phyloP scores from a whole-genome alignment of 2,888 invertebrate species.

The Epinotia demarniana region DNA sequence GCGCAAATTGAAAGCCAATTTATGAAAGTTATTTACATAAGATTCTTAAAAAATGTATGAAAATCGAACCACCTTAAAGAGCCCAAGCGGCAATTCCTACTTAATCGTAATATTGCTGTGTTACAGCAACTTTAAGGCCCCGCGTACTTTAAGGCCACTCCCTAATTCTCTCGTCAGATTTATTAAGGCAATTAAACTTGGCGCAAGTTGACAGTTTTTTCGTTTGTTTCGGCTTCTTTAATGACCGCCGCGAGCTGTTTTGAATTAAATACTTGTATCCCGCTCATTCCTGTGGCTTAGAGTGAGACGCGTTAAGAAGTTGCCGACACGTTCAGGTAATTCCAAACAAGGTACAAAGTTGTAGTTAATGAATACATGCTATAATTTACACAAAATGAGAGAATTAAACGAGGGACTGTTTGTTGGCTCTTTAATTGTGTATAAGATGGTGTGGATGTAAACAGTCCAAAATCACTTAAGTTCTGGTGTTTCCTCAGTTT shows the following conservation, averaged over 20 bases:
- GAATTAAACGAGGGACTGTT: background rate
- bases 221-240: slow-evolving; percentile 77
- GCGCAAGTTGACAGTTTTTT: slow-evolving; percentile 80
- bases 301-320: slow-evolving; percentile 25
- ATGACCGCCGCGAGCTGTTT: slow-evolving; percentile 68
- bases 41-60: too few relatives aligned
- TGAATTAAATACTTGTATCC: slow-evolving; percentile 59
- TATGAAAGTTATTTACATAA: too few relatives aligned
- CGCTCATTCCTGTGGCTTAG: slow-evolving; percentile 14
- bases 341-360: slow-evolving; percentile 29
- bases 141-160: slow-evolving; percentile 57
- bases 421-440: background rate
- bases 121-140: too few relatives aligned
- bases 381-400: slow-evolving; percentile 13
- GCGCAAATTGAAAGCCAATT: too few relatives aligned
- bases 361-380: slow-evolving; percentile 23
- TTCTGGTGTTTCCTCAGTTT: too few relatives aligned
- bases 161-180: slow-evolving; percentile 64
- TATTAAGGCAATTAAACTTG: slow-evolving; percentile 83
- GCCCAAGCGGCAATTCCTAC: background rate
- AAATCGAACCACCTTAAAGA: too few relatives aligned
- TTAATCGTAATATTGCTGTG: background rate
- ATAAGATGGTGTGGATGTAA: background rate
- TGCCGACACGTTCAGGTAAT: slow-evolving; percentile 39
- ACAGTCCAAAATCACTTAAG: too few relatives aligned